Evolutionary conservation across 2,888 invertebrate species (phyloP).

Genomic region (Cheilosia scutellata): DNA sequence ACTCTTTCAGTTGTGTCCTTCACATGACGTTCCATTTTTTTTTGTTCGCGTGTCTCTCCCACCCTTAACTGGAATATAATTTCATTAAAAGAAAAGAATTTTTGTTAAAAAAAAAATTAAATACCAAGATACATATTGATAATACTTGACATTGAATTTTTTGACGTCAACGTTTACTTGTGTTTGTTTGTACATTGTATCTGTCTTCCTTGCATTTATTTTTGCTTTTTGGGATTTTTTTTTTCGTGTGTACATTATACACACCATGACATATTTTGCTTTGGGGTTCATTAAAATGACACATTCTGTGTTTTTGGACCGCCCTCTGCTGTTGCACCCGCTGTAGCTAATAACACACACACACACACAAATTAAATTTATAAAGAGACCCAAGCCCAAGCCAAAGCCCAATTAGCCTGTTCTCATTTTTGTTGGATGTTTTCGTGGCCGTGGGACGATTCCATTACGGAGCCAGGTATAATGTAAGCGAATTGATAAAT

Average conservation of each 20-base stretch:
- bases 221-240: neutral
- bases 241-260: neutral
- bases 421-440: neutral
- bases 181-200: conserved; percentile 14
- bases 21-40: neutral
- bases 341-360: conserved; percentile 7
- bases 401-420: conserved; percentile 10
- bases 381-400: neutral
- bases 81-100: conserved; percentile 32
- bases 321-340: neutral
- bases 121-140: conserved; percentile 29
- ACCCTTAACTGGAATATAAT: conserved; percentile 15
- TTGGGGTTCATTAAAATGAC: conserved; percentile 32
- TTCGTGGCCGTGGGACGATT: too few relatives aligned
- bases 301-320: conserved; percentile 16
- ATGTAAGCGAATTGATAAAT: neutral
- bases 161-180: conserved; percentile 13
- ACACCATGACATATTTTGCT: conserved; percentile 36
- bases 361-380: conserved; percentile 11
- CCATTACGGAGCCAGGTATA: neutral
- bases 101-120: conserved; percentile 10
- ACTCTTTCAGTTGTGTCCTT: conserved; percentile 38
- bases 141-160: conserved; percentile 38
- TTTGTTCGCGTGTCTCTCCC: conserved; percentile 7
- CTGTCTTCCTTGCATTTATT: conserved; percentile 36